Evolutionary conservation across 2,797 vertebrate species (phyloP).

Genomic region (Pantherophis alleghaniensis): DNA sequence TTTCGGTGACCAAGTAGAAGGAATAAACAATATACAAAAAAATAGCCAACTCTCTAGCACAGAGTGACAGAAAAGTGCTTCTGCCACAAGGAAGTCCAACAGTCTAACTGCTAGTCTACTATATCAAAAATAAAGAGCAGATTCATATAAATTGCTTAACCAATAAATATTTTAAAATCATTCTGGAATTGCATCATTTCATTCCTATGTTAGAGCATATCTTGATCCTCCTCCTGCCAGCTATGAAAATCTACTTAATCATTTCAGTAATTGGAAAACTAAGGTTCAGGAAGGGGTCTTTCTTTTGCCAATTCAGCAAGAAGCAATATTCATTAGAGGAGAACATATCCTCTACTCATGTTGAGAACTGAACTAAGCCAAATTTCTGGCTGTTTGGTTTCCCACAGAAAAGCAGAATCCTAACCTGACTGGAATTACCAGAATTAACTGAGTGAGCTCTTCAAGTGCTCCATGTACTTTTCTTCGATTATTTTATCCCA

Average conservation of each 20-base stretch:
- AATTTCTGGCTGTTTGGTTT: neutral
- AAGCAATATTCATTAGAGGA: neutral
- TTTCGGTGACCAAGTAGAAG: neutral
- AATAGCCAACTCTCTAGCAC: neutral
- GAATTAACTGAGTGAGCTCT: neutral
- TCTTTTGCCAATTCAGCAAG: constrained; percentile 1
- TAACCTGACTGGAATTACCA: neutral
- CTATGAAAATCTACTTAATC: neutral
- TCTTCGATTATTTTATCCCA: constrained; percentile 7
- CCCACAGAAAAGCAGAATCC: neutral
- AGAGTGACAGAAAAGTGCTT: neutral
- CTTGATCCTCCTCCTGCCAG: neutral
- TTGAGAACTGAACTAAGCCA: neutral
- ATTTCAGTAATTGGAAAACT: neutral
- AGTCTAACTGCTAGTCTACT: neutral
- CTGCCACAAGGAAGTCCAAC: neutral
- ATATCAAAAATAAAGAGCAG: neutral
- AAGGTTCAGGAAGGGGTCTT: neutral
- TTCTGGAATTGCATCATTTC: neutral
- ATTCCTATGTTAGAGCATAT: neutral
- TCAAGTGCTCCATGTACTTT: constrained; percentile 1
- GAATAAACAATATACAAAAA: neutral
- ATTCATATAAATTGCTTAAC: neutral
- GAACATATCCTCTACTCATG: neutral
- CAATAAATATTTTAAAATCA: neutral